A percentile compares a stretch with the other conserved stretches of the same genome.
phyloP scores from a whole-genome alignment of 64 coral and sea anemone genomes.

The Catalaphyllia jardinei region DNA sequence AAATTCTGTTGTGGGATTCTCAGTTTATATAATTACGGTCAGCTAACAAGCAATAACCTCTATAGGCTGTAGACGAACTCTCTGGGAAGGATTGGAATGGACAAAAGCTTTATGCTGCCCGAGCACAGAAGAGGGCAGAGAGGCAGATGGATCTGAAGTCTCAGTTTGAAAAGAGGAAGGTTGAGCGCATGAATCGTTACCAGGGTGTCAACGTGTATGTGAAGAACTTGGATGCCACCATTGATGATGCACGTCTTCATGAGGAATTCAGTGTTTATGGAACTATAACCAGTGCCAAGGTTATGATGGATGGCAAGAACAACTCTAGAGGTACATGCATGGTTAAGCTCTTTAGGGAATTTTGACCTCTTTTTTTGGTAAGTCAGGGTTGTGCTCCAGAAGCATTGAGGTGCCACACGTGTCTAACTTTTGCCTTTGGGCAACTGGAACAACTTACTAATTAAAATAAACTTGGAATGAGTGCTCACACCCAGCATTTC shows the following conservation, averaged over 20 bases:
- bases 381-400: no score
- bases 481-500: no score
- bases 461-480: no score
- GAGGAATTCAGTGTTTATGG: constrained; percentile 92
- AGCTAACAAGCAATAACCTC: not conserved
- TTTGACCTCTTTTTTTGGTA: no score
- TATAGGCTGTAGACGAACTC: constrained; percentile 9
- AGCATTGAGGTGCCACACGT: no score
- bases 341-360: no score
- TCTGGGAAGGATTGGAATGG: constrained; percentile 80
- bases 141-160: constrained; percentile 84
- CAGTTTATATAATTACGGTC: no score
- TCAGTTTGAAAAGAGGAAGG: constrained; percentile 72
- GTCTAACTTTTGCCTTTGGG: no score
- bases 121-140: constrained; percentile 89
- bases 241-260: constrained; percentile 83
- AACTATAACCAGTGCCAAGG: constrained; percentile 78
- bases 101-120: constrained; percentile 78
- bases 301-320: constrained; percentile 95
- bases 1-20: no score
- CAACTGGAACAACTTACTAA: no score
- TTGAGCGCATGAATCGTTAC: constrained; percentile 87
- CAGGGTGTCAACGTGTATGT: constrained; percentile 66
- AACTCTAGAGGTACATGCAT: constrained; percentile 92
- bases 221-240: constrained; percentile 80